Conservation (phyloP, 2,113 vertebrate genomes). For the Hyperopisus bebe region DNA sequence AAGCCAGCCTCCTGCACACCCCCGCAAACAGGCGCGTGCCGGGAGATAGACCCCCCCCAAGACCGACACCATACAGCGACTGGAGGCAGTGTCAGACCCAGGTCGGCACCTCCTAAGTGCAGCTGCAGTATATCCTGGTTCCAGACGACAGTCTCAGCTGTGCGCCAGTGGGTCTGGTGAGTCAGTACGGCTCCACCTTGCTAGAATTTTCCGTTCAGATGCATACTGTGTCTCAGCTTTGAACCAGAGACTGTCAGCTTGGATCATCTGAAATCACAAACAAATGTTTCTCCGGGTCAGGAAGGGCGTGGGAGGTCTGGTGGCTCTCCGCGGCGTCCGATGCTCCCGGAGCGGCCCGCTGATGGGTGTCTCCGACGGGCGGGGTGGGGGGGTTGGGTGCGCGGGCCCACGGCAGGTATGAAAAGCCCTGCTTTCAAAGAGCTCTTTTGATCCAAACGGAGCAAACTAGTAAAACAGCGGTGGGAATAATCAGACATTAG, state of each 20-base stretch:
- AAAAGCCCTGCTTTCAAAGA: slow-evolving; percentile 50
- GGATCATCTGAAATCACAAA: slow-evolving; percentile 21
- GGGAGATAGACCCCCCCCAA: neutral
- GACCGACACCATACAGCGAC: neutral
- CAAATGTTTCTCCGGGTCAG: slow-evolving; percentile 29
- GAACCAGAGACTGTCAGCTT: slow-evolving; percentile 25
- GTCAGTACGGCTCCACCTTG: slow-evolving; percentile 3
- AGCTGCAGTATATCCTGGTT: neutral
- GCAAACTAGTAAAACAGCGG: slow-evolving; percentile 58
- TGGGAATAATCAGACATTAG: slow-evolving; percentile 63
- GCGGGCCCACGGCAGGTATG: slow-evolving; percentile 47
- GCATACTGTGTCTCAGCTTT: neutral
- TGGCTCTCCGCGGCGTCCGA: slow-evolving; percentile 39
- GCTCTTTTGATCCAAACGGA: slow-evolving; percentile 61
- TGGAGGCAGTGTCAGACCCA: neutral
- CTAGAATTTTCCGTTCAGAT: slow-evolving; percentile 18
- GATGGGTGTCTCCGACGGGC: slow-evolving; percentile 47
- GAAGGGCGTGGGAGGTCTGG: slow-evolving; percentile 35
- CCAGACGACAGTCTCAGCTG: neutral
- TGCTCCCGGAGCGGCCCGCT: slow-evolving; percentile 48
- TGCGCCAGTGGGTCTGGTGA: neutral
- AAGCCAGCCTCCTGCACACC: slow-evolving; percentile 20
- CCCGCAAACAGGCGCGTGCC: neutral
- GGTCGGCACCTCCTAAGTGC: neutral
- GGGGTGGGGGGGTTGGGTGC: slow-evolving; percentile 34